Conservation (phyloP, 2,888 invertebrate genomes). For the Pinctada fucata region DNA sequence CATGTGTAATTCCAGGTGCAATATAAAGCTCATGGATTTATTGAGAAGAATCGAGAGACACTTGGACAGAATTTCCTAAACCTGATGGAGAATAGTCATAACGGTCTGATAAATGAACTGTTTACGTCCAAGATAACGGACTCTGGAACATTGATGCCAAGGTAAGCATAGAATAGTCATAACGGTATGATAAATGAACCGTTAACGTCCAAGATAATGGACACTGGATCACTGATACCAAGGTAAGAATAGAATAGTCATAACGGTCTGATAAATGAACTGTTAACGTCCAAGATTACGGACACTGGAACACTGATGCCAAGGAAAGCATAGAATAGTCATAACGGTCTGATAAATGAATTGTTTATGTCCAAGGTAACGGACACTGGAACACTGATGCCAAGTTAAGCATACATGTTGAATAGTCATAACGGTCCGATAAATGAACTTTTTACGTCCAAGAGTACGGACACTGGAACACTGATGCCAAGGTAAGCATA, state of each 20-base stretch:
- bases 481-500: slow-evolving; percentile 44
- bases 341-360: background rate
- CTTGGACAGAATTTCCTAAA: slow-evolving; percentile 61
- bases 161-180: slow-evolving; percentile 31
- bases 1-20: slow-evolving; percentile 81
- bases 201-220: too few species aligned
- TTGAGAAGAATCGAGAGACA: slow-evolving; percentile 70
- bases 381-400: too few species aligned
- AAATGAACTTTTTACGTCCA: slow-evolving; percentile 62
- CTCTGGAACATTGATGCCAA: slow-evolving; percentile 57
- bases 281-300: slow-evolving; percentile 59
- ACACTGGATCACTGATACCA: too few species aligned
- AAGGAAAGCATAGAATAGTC: slow-evolving; percentile 34
- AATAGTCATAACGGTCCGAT: slow-evolving; percentile 65
- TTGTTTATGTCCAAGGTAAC: too few species aligned
- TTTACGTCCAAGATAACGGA: slow-evolving; percentile 59
- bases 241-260: slow-evolving; percentile 51
- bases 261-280: slow-evolving; percentile 63
- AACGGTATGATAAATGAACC: background rate
- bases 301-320: slow-evolving; percentile 59
- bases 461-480: slow-evolving; percentile 62
- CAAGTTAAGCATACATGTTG: slow-evolving; percentile 14
- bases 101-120: slow-evolving; percentile 64
- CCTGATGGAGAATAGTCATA: slow-evolving; percentile 67
- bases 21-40: slow-evolving; percentile 63